Percentiles rank a stretch among this genome's conserved stretches.
These are phyloP conservation scores for Ethmia dodecea DNA, from an alignment of 2,888 invertebrate genomes.

Conservation along the genomic window DNA sequence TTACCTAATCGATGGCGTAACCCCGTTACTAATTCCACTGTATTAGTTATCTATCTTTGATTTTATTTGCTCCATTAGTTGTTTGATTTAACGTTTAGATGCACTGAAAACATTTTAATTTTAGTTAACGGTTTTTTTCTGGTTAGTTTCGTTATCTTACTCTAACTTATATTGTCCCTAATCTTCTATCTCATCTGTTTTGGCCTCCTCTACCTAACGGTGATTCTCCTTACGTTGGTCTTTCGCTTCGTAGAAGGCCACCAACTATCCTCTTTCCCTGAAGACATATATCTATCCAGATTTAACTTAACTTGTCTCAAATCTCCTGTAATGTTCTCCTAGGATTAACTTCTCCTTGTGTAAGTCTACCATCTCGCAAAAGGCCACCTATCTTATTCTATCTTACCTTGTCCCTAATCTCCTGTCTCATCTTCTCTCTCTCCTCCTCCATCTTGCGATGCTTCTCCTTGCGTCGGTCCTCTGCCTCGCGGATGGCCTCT, in stretches of 20 bases:
- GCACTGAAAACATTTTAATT: too few species aligned
- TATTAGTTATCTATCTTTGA: too few species aligned
- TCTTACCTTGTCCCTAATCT: conserved; percentile 97
- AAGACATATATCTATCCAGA: too few species aligned
- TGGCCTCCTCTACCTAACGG: background rate
- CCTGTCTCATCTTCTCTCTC: conserved; percentile 99
- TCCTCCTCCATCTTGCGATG: conserved; percentile 99
- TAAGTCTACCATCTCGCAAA: too few species aligned
- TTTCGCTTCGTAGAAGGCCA: background rate
- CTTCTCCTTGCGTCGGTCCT: conserved; percentile 99
- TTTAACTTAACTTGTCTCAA: background rate
- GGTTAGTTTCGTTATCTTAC: background rate
- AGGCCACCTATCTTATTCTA: background rate
- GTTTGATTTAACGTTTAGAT: too few species aligned
- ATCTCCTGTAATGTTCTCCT: background rate
- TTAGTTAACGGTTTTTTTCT: too few species aligned
- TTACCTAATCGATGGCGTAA: too few species aligned
- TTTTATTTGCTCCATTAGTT: too few species aligned
- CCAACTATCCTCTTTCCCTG: too few species aligned
- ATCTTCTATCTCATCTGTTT: background rate
- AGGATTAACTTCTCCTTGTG: background rate
- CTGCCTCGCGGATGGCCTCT: conserved; percentile 98
- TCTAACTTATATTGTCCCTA: background rate
- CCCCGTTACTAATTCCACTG: too few species aligned
- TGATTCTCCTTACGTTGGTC: background rate